These are phyloP conservation scores for Rachycentron canadum DNA, from an alignment of 2,797 vertebrate species.

Conservation along the genomic window DNA sequence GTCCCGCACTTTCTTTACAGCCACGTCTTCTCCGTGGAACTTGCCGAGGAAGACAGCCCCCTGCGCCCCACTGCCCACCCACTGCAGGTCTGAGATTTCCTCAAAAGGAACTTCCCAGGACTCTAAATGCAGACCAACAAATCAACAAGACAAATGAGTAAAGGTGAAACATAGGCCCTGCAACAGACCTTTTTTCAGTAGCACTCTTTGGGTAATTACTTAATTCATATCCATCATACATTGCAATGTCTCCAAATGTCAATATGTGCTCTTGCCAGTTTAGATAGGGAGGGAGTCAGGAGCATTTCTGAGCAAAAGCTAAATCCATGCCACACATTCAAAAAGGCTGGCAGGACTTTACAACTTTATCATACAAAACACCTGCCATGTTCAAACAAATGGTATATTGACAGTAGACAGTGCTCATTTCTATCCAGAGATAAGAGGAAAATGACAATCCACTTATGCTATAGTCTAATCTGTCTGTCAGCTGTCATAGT, in stretches of 20 bases:
- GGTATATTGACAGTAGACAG: conserved; percentile 41
- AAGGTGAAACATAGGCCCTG: not conserved
- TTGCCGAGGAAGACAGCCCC: conserved; percentile 96
- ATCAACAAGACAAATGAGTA: conserved; percentile 33
- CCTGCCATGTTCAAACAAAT: conserved; percentile 53
- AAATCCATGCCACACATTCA: conserved; percentile 27
- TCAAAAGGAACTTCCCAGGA: conserved; percentile 97
- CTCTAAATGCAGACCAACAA: conserved; percentile 80
- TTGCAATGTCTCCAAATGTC: conserved; percentile 40
- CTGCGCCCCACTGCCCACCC: conserved; percentile 97
- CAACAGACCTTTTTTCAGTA: not conserved
- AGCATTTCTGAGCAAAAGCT: conserved; percentile 33
- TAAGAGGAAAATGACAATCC: conserved; percentile 38
- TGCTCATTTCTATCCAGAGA: conserved; percentile 30
- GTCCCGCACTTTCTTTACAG: conserved; percentile 96
- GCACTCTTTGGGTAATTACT: conserved; percentile 11
- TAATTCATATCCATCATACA: conserved; percentile 19
- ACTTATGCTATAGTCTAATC: conserved; percentile 47
- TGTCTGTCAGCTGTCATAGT: conserved; percentile 58
- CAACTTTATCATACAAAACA: conserved; percentile 38
- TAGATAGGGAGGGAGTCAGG: conserved; percentile 19
- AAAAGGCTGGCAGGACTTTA: conserved; percentile 26
- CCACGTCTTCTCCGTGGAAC: conserved; percentile 95
- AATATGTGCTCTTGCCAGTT: conserved; percentile 25
- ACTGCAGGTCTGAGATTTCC: conserved; percentile 98